Evolutionary conservation across 2,113 vertebrate species (phyloP), one percentile per base, ranked within the genome.

Genomic region (Lophius piscatorius): DNA sequence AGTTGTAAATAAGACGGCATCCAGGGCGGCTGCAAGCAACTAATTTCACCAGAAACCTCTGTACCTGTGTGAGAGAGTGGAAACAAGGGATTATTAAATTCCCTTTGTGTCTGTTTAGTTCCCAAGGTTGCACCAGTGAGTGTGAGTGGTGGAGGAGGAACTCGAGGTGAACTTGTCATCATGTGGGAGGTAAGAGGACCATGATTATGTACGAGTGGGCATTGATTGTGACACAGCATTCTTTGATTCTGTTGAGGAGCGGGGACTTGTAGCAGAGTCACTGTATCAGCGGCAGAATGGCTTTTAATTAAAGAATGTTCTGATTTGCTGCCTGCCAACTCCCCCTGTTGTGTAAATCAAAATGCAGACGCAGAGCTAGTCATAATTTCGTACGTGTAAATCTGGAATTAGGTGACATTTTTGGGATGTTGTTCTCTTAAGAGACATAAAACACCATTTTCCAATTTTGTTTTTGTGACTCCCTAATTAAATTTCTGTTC

Each of bases 161-260:
- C 89, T 67, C 82, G 81, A 22, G 94, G 93, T 1, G 94, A 96
- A 79, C 93, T 96, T 26, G 86, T 96, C 78, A 92, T 97, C 85
- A 90, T 83, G 0, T 96, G 95, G 94, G 93, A 97, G 93, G 94
- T 95, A 93, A 89, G 84, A 80, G 55, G 58, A 70, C 69, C 71
- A 69, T 38, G 24, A 45, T 55, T 63, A 31, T 73, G 61, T 79
- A 28, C 63, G 41, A 76, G 40, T 50, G 55, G 29, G 29, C 52
- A 39, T 59, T 74, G 28, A 63, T 50, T 58, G 60, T 74, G 59
- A 54, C 23, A 31, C 22, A 54, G 41, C 40, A 35, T 52, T 65
- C 55, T 57, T 29, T 24, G 50, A 61, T 24, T 64, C 52, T 65
- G 65, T 70, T 63, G 49, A 70, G 66, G n/a, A n/a, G n/a, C n/a